Percentiles rank a stretch among this genome's conserved stretches.
phyloP scores from a whole-genome alignment of 1,140 invertebrate species.

The Rhyacophila brunnea region DNA sequence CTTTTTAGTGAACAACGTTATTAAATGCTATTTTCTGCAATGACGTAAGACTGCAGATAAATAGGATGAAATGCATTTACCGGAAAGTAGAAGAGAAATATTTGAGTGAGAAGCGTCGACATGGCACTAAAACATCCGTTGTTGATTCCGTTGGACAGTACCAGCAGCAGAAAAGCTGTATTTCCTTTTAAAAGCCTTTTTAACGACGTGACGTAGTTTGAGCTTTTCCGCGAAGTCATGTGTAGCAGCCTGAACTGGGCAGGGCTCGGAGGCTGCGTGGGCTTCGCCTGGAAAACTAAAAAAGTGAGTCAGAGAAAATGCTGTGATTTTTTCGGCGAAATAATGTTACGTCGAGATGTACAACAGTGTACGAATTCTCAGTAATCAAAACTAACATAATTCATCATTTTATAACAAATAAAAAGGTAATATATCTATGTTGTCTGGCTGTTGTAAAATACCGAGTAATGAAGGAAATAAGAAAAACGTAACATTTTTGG shows the following conservation, averaged over 20 bases:
- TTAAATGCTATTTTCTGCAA: not conserved
- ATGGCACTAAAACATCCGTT: constrained; percentile 32
- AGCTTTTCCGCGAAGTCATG: not conserved
- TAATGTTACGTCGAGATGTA: not conserved
- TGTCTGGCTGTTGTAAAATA: too few species aligned
- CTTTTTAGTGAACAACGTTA: too few species aligned
- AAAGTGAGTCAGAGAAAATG: not conserved
- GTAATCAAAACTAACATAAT: not conserved
- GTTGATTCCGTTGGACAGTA: constrained; percentile 26
- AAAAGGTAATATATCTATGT: too few species aligned
- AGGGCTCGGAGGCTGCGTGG: constrained; percentile 57
- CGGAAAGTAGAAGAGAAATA: constrained; percentile 29
- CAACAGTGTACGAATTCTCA: too few species aligned
- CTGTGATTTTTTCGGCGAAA: not conserved
- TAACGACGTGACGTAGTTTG: constrained; percentile 15
- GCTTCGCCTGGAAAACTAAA: constrained; percentile 60
- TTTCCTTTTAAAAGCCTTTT: constrained; percentile 13
- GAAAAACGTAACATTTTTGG: too few species aligned
- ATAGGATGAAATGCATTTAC: constrained; percentile 13
- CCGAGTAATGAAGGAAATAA: too few species aligned
- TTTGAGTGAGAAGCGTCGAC: constrained; percentile 26
- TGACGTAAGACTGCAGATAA: not conserved
- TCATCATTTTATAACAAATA: not conserved
- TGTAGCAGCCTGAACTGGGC: constrained; percentile 33
- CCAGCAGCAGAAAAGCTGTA: constrained; percentile 15